Evolutionary conservation across 1,140 invertebrate genomes (phyloP).

Genomic region (Contarinia nasturtii): DNA sequence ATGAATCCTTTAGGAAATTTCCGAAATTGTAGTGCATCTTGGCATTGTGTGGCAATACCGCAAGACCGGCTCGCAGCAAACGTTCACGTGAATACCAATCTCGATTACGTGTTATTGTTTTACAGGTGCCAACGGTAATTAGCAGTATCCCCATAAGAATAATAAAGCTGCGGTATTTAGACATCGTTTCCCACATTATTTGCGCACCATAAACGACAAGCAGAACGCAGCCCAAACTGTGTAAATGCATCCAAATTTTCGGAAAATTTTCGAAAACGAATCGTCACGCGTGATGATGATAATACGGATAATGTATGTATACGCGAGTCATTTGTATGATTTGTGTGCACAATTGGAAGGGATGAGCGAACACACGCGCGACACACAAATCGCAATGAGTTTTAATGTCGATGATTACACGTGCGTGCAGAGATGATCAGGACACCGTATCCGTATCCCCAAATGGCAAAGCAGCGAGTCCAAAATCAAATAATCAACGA

Average conservation of each 20-base stretch:
- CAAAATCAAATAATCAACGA: background rate
- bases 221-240: conserved; percentile 44
- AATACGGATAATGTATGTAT: too few species aligned
- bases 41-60: conserved; percentile 63
- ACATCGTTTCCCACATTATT: conserved; percentile 32
- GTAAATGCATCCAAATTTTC: background rate
- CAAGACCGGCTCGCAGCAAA: conserved; percentile 54
- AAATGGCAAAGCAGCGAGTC: too few species aligned
- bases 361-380: background rate
- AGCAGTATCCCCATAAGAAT: conserved; percentile 32
- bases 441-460: background rate
- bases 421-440: background rate
- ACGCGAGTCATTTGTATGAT: too few species aligned
- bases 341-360: too few species aligned
- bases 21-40: conserved; percentile 86
- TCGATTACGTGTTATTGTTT: conserved; percentile 47
- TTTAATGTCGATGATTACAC: background rate
- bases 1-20: conserved; percentile 63
- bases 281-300: too few species aligned
- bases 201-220: conserved; percentile 40
- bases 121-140: conserved; percentile 35
- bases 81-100: conserved; percentile 65
- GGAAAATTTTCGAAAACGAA: too few species aligned
- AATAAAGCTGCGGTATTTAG: conserved; percentile 25
- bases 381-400: background rate